Conservation (phyloP, 2,888 invertebrate genomes). For the Atrina japonica region DNA sequence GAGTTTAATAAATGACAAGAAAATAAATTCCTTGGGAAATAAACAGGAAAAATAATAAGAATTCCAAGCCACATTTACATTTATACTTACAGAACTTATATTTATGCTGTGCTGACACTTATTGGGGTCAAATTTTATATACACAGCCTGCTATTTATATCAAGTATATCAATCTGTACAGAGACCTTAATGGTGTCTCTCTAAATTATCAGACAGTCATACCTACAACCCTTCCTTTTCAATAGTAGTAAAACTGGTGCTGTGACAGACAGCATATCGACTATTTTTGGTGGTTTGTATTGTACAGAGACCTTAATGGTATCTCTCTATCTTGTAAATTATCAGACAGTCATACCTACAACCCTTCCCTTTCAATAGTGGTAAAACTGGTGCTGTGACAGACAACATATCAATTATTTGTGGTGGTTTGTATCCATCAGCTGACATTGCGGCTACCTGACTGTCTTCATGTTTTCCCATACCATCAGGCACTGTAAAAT, state of each 20-base stretch:
- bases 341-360: background rate
- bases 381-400: slow-evolving; percentile 86
- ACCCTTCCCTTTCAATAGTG: slow-evolving; percentile 85
- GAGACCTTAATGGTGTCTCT: no score
- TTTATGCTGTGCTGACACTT: no score
- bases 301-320: no score
- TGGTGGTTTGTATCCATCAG: slow-evolving; percentile 82
- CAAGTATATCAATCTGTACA: no score
- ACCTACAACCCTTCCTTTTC: slow-evolving; percentile 83
- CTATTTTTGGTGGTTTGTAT: slow-evolving; percentile 83
- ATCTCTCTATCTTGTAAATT: background rate
- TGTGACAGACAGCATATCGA: slow-evolving; percentile 87
- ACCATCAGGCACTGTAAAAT: slow-evolving; percentile 56
- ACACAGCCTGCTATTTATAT: no score
- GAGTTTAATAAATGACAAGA: no score
- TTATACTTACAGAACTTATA: no score
- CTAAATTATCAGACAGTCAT: background rate
- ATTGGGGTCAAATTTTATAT: no score
- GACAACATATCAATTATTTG: slow-evolving; percentile 86
- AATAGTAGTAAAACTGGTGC: slow-evolving; percentile 86
- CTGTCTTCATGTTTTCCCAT: slow-evolving; percentile 24
- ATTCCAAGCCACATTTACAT: no score
- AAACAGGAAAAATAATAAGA: no score
- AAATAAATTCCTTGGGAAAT: no score
- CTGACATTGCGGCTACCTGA: slow-evolving; percentile 6